Evolutionary conservation across 2,888 invertebrate genomes (phyloP), one percentile per base, ranked within the genome.

Genomic region (Leucophenga montana): DNA sequence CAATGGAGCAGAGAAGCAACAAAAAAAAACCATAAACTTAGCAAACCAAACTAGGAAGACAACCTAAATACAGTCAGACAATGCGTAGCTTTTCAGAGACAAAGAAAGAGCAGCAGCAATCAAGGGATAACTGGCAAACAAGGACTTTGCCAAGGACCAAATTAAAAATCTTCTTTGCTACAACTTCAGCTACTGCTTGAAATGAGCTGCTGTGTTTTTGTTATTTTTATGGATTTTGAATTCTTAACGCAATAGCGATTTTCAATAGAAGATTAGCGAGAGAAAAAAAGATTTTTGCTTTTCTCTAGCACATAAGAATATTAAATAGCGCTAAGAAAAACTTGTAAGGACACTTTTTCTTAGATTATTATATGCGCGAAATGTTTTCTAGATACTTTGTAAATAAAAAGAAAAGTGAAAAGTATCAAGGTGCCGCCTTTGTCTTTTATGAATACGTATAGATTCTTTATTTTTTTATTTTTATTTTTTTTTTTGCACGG

Each of bases 191-290:
- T 27, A 4, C 27, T 27, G 27, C 27, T 27, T 5, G 8, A 39
- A 39, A 39, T 39, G 39, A 8, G 11, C 8, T 39, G 39, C 39
- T 50, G 8, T 46, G 68, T 46, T 73, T 61, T 33, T 72, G 77
- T 76, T 71, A 73, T 79, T 77, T 82, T 80, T 80, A 84, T 76
- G 81, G 72, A 75, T 84, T 80, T 44, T 72, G 81, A 76, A 82
- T 77, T 78, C 78, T 80, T 46, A 76, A 82, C 74, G 73, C 46
- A 44, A 13, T 22, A 46, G 20, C 22, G 62, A 62, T 62, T 62
- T 62, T 62, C 62, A 46, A 62, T 62, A 62, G 14, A n/a, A 64
- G 74, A 71, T 68, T 70, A 66, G 57, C 70, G 67, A 56, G 64
- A 73, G 66, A 44, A 54, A 18, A 54, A 27, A 64, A 27, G 39